Conservation (phyloP, 2,113 vertebrate genomes). For the Nycticryphes semicollaris region DNA sequence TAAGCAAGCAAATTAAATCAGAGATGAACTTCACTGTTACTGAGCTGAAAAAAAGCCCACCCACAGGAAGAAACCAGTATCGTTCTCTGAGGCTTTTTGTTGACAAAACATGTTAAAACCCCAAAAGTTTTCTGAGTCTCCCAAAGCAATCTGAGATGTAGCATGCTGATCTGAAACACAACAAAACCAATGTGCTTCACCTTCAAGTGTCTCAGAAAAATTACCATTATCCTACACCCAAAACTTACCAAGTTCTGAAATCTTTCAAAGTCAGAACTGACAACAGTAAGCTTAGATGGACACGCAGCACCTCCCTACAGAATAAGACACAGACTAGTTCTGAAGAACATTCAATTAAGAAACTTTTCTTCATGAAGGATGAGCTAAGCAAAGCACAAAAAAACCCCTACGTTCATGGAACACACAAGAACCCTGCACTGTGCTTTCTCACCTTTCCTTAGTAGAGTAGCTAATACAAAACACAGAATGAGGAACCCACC, state of each 20-base stretch:
- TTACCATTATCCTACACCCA: background rate
- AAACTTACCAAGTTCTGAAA: background rate
- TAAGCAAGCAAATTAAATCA: background rate
- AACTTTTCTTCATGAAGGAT: background rate
- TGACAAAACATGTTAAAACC: background rate
- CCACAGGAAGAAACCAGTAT: background rate
- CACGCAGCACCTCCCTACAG: background rate
- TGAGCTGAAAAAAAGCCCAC: background rate
- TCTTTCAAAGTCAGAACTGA: background rate
- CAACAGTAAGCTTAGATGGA: background rate
- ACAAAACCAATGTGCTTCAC: background rate
- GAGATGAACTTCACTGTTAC: background rate
- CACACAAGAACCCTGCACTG: background rate
- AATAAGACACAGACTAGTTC: background rate
- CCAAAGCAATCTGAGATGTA: background rate
- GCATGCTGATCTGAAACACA: background rate
- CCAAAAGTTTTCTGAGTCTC: background rate
- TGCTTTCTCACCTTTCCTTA: background rate
- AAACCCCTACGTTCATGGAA: fast-evolving
- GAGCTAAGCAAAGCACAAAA: background rate
- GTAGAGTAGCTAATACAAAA: background rate
- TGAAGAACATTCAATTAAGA: background rate
- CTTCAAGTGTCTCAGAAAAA: background rate
- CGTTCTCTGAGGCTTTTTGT: background rate
- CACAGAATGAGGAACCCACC: constrained; percentile 74